Base-by-base conservation (phyloP, 2,797 vertebrate genomes). In the Glossophaga mutica region DNA sequence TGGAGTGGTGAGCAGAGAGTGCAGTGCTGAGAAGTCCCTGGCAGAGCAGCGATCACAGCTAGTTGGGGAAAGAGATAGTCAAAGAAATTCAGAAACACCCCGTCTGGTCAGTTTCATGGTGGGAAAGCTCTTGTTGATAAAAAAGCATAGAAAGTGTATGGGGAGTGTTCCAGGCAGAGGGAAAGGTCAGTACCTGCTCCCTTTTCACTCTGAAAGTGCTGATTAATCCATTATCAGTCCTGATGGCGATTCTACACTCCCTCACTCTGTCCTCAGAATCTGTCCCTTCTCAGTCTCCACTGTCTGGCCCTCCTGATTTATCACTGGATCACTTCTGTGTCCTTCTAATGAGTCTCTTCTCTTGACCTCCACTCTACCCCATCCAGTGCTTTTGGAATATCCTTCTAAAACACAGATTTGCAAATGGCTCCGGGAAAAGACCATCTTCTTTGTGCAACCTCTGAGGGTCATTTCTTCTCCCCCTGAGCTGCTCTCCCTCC, bases 401-500 rank as follows among this genome's bases (percentile, higher is more conserved):
- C 21, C 68, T 48, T 59, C 89, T 57, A 34, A 34, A 48, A 44
- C 62, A 48, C 55, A 29, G 1, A 79, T 48, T 55, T 37, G 37
- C 73, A 83, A 76, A 39, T 11, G 10, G 50, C 50, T 14, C 7
- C 37, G 32, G 39, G 39, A 87, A 67, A 34, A 6, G 1, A 50
- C 19, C 32, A 59, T 11, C 4, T 22, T 50, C 44, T 44, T 46
- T 46, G 26, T 39, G 12, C 37, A 74, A 46, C 22, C 42, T 44
- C 37, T 48, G 26, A 12, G 26, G 46, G 44, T 52, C 32, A 42
- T 57, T 32, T 79, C 55, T 21, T 44, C n/a, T 34, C 34, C 11
- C 0, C 48, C 0, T 5, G 29, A 79, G 18, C 62, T 42, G 32
- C 3, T 18, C 32, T 22, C 11, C 16, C 34, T 46, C 14, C 1